phyloP scores from a whole-genome alignment of 2,888 invertebrate genomes.

The Rotaria socialis region DNA sequence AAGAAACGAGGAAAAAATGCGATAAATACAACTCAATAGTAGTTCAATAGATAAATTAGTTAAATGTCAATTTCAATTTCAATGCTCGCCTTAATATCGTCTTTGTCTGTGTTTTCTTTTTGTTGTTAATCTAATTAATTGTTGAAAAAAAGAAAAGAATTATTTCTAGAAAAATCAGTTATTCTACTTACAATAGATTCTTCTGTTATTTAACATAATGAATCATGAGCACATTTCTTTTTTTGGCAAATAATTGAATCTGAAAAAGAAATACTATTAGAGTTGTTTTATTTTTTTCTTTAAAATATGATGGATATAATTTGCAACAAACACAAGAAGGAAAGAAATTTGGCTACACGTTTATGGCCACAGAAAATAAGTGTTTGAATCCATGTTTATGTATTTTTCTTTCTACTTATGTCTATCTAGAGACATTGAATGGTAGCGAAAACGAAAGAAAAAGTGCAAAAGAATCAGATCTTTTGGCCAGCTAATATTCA shows the following conservation, averaged over 20 bases:
- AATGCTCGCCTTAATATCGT: not conserved
- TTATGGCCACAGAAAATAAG: not conserved
- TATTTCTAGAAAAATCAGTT: not conserved
- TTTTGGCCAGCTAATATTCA: not conserved
- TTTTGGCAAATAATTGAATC: not conserved
- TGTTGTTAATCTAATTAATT: not conserved
- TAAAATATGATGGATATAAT: not conserved
- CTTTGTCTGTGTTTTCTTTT: not conserved
- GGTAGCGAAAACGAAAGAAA: not conserved
- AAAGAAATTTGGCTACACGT: not conserved
- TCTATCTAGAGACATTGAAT: not conserved
- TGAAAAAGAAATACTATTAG: not conserved
- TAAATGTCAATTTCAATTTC: not conserved
- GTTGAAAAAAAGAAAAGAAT: not conserved
- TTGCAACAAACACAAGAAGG: not conserved
- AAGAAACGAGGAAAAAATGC: not conserved
- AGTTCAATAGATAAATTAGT: not conserved
- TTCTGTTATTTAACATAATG: not conserved
- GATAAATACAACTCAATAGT: not conserved
- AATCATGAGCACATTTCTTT: not conserved
- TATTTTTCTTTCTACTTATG: not conserved
- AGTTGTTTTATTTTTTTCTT: not conserved
- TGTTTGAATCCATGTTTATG: not conserved
- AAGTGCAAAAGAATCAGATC: not conserved
- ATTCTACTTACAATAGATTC: not conserved